Percentiles rank a stretch among this genome's conserved stretches.
These are phyloP conservation scores for Todus mexicanus DNA, from an alignment of 2,797 vertebrate species.

Conservation along the genomic window DNA sequence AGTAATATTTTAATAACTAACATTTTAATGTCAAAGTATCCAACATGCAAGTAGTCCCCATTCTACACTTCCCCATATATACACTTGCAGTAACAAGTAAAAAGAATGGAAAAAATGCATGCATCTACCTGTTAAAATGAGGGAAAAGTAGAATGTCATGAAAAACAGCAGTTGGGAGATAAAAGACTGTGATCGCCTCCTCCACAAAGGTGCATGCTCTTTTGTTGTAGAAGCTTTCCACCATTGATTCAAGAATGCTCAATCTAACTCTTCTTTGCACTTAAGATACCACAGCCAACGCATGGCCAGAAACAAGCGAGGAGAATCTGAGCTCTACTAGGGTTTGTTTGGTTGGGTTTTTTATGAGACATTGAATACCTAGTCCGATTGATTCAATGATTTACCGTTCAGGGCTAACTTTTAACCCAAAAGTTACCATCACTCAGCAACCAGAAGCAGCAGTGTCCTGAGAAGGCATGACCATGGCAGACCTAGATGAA, in stretches of 20 bases:
- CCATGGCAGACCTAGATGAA: neutral
- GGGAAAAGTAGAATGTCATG: neutral
- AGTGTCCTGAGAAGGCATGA: neutral
- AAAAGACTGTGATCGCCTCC: neutral
- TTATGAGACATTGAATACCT: neutral
- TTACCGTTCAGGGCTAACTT: neutral
- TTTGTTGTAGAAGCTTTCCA: neutral
- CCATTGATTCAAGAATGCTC: neutral
- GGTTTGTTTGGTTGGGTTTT: neutral
- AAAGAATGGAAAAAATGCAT: neutral
- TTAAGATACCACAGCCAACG: neutral
- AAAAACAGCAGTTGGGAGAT: neutral
- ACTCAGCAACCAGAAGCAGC: neutral
- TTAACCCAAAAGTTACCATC: neutral
- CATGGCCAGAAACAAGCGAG: neutral
- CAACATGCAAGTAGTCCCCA: neutral
- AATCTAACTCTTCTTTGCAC: neutral
- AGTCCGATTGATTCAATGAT: neutral
- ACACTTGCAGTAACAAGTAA: neutral
- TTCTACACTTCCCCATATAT: neutral
- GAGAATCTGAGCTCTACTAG: neutral
- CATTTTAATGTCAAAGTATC: neutral
- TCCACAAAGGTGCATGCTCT: neutral
- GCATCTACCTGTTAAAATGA: neutral
- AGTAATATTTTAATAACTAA: neutral